A percentile compares a stretch with the other conserved stretches of the same genome.
Evolutionary conservation across 2,888 invertebrate genomes (phyloP).

Genomic region (Morinoia aosen): DNA sequence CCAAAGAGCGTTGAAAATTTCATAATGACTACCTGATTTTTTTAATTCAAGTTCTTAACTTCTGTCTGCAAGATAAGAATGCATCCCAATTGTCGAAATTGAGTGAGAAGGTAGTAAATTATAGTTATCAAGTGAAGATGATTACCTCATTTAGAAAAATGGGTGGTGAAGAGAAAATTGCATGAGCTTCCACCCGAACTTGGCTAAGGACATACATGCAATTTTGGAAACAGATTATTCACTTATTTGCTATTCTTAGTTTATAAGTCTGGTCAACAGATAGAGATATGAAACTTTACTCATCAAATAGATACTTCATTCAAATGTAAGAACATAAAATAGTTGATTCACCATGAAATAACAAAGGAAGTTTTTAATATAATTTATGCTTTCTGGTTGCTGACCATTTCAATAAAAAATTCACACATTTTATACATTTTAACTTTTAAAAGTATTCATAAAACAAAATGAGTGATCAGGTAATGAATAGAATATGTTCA

Average conservation of each 20-base stretch:
- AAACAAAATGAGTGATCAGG: not conserved
- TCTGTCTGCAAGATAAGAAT: not conserved
- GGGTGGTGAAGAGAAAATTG: not conserved
- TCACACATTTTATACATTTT: not conserved
- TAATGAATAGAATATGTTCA: not conserved
- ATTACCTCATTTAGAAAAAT: not conserved
- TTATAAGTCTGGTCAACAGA: constrained; percentile 47
- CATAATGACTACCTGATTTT: not conserved
- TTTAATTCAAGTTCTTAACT: not conserved
- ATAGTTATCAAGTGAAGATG: not conserved
- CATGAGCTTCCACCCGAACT: not conserved
- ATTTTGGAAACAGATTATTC: constrained; percentile 13
- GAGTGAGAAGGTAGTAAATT: not conserved
- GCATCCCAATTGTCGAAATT: not conserved
- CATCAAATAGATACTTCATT: not conserved
- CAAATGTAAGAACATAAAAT: not conserved
- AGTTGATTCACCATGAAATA: not conserved
- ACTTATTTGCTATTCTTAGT: constrained; percentile 39
- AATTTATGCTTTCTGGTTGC: not conserved
- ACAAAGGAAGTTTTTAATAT: not conserved
- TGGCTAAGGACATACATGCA: constrained; percentile 29
- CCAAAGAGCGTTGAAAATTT: not conserved
- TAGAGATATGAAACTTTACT: constrained; percentile 28
- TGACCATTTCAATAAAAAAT: not conserved
- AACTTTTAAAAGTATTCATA: not conserved